Conservation (phyloP, 2,113 vertebrate genomes). For the Cyanoderma ruficeps region DNA sequence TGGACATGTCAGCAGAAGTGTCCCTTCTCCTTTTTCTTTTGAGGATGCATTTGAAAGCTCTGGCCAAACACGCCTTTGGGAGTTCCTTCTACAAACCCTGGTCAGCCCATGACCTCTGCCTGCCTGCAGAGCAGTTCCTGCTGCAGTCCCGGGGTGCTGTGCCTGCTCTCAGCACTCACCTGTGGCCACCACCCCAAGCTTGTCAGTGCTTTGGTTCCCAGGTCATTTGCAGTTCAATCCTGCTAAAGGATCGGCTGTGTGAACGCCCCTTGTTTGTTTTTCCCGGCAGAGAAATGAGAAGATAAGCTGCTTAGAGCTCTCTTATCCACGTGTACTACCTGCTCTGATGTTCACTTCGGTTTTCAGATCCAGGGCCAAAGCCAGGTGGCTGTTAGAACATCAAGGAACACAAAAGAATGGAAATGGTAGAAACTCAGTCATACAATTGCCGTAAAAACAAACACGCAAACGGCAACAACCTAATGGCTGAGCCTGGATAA, state of each 20-base stretch:
- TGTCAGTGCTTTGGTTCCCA: not conserved
- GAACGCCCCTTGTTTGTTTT: not conserved
- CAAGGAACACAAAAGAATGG: rapidly evolving
- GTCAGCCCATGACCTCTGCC: rapidly evolving
- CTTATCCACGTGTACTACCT: not conserved
- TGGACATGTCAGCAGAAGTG: not conserved
- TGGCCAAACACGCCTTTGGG: not conserved
- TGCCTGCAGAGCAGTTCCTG: not conserved
- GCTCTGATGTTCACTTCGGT: not conserved
- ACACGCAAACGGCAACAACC: not conserved
- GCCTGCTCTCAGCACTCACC: not conserved
- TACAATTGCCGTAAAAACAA: not conserved
- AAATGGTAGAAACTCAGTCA: not conserved
- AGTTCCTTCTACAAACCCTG: not conserved
- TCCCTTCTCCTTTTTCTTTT: not conserved
- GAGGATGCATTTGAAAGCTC: not conserved
- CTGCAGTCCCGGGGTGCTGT: not conserved
- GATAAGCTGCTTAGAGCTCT: not conserved
- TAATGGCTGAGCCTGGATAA: not conserved
- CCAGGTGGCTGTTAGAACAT: not conserved
- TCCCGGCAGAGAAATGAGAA: not conserved
- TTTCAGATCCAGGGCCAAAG: not conserved
- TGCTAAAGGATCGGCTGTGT: not conserved
- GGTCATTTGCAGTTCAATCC: not conserved
- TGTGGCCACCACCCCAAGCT: not conserved